Base-by-base conservation (phyloP, 1,140 invertebrate genomes). In the Aphidius gifuensis region DNA sequence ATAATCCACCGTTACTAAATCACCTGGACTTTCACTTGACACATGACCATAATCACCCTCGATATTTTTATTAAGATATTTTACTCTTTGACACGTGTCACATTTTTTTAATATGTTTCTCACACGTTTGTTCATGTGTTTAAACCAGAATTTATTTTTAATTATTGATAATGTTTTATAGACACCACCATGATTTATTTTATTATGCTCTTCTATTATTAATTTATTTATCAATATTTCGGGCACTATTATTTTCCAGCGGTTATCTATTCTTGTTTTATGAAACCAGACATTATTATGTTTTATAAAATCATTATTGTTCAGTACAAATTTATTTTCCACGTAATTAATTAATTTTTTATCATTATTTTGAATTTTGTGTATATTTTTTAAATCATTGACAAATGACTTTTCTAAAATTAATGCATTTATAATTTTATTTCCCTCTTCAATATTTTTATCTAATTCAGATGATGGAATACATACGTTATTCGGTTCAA, bases 21-120 rank as follows among this genome's bases (percentile, higher is more conserved):
- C 68, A 38, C 56, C 60, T 5, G 66, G 66, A 8, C 42, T 38
- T 11, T 59, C 49, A 3, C 60, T 8, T 23, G 21, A 16, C 1
- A 64, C 58, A 40, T 51, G 9, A 11, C 51, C 47, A 45, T 56
- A 66, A 9, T 58, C 40, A 3, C 62, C 64, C 48, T 61, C 66
- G 16, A 63, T 44, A 16, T 43, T 50, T 42, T 61, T 46, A 57
- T 53, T 61, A 6, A 65, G 48, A 46, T 62, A 43, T 50, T 69
- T 69, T 2, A 62, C 59, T n/a, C 66, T 23, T 43, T 67, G 68
- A 50, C 66, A 69, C 6, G 64, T 5, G 58, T 67, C 66, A 57
- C 66, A 66, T 9, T 7, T n/a, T 40, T n/a, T 43, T 23, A 64
- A 43, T 8, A 44, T 54, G 32, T 48, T 16, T 42, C 66, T 69